Conservation (phyloP, 2,113 vertebrate species). For the Phylloscopus trochiloides region DNA sequence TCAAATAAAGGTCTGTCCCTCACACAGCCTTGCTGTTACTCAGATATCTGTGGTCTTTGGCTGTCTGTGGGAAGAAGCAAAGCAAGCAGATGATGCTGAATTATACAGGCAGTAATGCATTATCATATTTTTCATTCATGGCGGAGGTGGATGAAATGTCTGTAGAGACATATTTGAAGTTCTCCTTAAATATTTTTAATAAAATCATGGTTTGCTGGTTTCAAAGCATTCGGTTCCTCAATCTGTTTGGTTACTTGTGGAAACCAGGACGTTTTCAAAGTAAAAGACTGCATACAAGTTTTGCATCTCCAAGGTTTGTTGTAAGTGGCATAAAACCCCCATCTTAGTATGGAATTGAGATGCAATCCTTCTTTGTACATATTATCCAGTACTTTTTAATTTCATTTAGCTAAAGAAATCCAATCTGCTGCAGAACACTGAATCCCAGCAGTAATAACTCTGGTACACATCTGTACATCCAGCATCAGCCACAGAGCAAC, state of each 20-base stretch:
- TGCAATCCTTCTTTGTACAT: not conserved
- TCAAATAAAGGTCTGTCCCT: not conserved
- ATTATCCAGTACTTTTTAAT: not conserved
- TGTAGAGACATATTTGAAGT: slow-evolving; percentile 10
- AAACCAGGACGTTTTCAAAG: not conserved
- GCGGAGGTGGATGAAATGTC: not conserved
- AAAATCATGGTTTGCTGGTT: not conserved
- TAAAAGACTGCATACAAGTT: not conserved
- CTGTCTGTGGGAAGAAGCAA: not conserved
- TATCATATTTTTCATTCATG: slow-evolving; percentile 8
- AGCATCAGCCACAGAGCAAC: not conserved
- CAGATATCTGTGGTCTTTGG: not conserved
- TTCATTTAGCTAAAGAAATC: not conserved
- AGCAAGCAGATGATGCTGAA: not conserved
- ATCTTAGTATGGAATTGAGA: not conserved
- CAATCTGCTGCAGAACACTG: not conserved
- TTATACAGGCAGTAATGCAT: not conserved
- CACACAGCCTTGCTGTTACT: not conserved
- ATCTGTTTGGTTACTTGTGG: not conserved
- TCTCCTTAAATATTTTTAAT: slow-evolving; percentile 8
- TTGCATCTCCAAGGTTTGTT: not conserved
- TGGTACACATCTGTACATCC: not conserved
- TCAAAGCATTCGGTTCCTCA: not conserved
- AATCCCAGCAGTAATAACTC: not conserved
- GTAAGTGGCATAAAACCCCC: not conserved